Evolutionary conservation across 2,888 invertebrate species (phyloP).

Genomic region (Anaspis maculata): DNA sequence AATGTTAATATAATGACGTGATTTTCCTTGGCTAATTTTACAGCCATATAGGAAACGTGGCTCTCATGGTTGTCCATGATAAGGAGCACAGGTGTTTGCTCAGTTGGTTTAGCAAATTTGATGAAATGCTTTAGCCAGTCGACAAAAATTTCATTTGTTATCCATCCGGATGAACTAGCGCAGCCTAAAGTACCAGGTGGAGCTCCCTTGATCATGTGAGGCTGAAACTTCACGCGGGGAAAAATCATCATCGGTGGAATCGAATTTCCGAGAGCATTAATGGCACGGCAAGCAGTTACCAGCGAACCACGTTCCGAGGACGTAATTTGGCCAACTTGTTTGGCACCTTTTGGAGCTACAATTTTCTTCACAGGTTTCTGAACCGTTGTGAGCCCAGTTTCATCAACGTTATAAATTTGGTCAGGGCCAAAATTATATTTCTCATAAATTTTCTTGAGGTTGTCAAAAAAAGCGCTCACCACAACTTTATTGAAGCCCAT

Average conservation of each 20-base stretch:
- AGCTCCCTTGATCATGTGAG: not conserved
- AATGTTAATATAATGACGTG: not conserved
- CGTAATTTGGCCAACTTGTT: constrained; percentile 19
- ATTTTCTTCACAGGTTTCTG: constrained; percentile 11
- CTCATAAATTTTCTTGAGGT: constrained; percentile 1
- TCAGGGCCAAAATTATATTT: constrained; percentile 10
- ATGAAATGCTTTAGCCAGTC: not conserved
- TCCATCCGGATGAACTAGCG: not conserved
- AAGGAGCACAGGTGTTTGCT: not conserved
- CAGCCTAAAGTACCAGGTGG: not conserved
- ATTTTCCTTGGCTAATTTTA: not conserved
- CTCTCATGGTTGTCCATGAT: not conserved
- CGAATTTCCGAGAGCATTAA: constrained; percentile 18
- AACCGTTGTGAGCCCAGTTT: constrained; percentile 17
- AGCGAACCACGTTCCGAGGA: constrained; percentile 21
- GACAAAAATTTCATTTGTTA: not conserved
- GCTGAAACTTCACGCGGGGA: constrained; percentile 1
- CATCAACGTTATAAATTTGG: constrained; percentile 20
- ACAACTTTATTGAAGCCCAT: constrained; percentile 30
- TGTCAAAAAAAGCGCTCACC: constrained; percentile 7
- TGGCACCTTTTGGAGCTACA: constrained; percentile 18
- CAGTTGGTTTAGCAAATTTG: not conserved
- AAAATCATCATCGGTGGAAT: constrained; percentile 1
- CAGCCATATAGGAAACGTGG: not conserved
- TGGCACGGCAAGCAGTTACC: constrained; percentile 21